Evolutionary conservation across 2,113 vertebrate genomes (phyloP).

Genomic region (Malurus melanocephalus): DNA sequence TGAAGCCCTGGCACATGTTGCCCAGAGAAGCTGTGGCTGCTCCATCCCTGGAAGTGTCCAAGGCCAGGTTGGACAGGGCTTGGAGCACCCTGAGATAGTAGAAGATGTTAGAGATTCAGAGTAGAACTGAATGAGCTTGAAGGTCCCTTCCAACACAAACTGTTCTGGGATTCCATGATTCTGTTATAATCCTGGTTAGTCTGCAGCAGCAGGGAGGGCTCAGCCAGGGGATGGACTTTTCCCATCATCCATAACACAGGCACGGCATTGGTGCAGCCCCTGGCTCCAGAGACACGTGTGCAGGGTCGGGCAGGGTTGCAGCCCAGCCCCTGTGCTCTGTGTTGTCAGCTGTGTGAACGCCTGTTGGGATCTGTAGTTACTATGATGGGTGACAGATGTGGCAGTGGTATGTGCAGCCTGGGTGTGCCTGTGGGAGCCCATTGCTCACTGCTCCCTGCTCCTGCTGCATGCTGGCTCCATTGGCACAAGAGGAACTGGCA

Average conservation of each 20-base stretch:
- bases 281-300: accelerated
- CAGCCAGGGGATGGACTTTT: background rate
- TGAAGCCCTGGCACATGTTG: background rate
- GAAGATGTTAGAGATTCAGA: background rate
- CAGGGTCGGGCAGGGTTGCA: background rate
- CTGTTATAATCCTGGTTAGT: background rate
- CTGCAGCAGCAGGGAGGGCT: background rate
- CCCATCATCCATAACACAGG: accelerated
- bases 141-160: background rate
- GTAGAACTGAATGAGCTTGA: too few relatives aligned
- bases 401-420: accelerated
- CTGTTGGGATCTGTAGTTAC: accelerated
- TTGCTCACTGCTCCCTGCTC: accelerated
- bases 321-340: background rate
- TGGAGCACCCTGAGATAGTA: accelerated
- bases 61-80: background rate
- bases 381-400: background rate
- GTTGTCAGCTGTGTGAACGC: background rate
- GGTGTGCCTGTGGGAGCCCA: accelerated
- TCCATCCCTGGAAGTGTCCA: background rate
- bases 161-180: too few relatives aligned
- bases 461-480: accelerated
- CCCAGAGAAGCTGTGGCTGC: background rate
- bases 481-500: accelerated
- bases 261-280: accelerated